A percentile compares a stretch with the other conserved stretches of the same genome.
Evolutionary conservation across 2,113 vertebrate species (phyloP).

Genomic region (Haemorhous mexicanus): DNA sequence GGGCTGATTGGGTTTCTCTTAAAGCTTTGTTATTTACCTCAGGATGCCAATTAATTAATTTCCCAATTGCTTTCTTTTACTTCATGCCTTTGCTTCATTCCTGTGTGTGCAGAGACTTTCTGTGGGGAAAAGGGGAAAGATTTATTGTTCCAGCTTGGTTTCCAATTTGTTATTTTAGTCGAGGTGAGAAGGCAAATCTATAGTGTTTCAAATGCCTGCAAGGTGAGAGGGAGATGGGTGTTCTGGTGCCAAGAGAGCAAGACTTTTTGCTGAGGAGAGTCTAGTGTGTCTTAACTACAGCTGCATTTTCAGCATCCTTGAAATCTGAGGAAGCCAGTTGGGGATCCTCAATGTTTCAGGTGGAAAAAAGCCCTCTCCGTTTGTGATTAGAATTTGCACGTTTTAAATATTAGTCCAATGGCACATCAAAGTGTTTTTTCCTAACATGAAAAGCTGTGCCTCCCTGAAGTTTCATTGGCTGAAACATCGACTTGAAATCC

Average conservation of each 20-base stretch:
- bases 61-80: background rate
- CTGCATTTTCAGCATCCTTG: background rate
- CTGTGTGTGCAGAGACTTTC: background rate
- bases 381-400: background rate
- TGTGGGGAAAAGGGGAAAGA: background rate
- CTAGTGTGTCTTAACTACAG: background rate
- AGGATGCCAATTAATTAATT: background rate
- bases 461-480: background rate
- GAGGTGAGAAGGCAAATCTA: background rate
- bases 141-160: background rate
- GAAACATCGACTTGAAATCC: background rate
- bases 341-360: background rate
- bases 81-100: background rate
- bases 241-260: background rate
- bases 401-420: background rate
- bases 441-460: background rate
- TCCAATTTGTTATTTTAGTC: slow-evolving; percentile 34
- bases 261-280: background rate
- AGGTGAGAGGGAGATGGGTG: background rate
- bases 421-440: background rate
- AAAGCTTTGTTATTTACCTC: background rate
- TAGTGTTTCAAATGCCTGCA: slow-evolving; percentile 22
- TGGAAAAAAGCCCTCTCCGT: background rate
- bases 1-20: background rate
- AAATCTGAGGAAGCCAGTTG: background rate